Base-by-base conservation (phyloP, 2,888 invertebrate species). In the Cheilosia vulpina region DNA sequence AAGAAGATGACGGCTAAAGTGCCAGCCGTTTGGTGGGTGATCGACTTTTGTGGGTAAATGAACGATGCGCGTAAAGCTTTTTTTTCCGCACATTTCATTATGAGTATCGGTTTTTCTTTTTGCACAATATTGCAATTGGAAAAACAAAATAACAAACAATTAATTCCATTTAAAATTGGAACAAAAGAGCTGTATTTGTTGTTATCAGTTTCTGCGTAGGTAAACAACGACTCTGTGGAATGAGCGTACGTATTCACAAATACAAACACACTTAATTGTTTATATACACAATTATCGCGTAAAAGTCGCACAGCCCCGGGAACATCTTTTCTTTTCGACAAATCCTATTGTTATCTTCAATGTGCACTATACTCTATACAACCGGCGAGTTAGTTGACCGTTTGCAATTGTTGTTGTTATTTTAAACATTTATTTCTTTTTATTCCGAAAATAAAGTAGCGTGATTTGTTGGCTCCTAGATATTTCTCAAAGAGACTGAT, bases 31-130 rank as follows among this genome's bases (percentile, higher is more conserved):
- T 57, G 45, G 53, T 83, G 66, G 83, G 83, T 83, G 78, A 83
- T 83, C 83, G 83, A 73, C 78, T 73, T 83, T 65, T 76, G 60
- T 78, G 78, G 83, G 83, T 83, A 83, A 83, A 83, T 43, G 83
- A 78, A 83, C 83, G 82, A 82, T 78, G 82, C 60, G 58, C 43
- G 62, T 57, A 41, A 58, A 77, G 69, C 53, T 57, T 83, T 71
- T 31, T n/a, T 38, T 53, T 19, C 19, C n/a, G 13, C 31, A 9
- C 9, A 31, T 27, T 27, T 27, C 27, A 41, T 19, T 17, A 13
- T 15, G n/a, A 7, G 19, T 27, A 58, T 7, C 17, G 41, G 4
- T 60, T 24, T 11, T 68, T 38, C 38, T 58, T 47, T 34, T 71
- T 57, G n/a, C 47, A 11, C 17, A 21, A 53, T 17, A 63, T 63